Evolutionary conservation across 1,140 invertebrate species (phyloP), one percentile per base, ranked within the genome.

Genomic region (Sarcophaga bullata): DNA sequence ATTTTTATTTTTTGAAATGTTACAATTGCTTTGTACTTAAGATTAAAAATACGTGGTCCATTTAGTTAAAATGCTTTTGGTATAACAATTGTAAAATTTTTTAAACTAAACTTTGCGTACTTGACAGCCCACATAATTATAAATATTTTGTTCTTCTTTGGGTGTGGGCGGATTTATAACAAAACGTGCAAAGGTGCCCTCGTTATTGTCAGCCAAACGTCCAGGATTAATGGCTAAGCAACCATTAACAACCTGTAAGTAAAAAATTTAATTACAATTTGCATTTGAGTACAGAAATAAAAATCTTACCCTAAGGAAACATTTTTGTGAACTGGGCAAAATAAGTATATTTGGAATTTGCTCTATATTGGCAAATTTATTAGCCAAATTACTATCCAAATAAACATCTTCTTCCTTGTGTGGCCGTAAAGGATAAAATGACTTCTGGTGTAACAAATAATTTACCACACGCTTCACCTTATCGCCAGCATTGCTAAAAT

Each of bases 211-310:
- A 0, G 93, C 92, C 62, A 97, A 87, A 83, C 93, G 92, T 85
- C 96, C 96, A 0, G 97, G 96, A 92, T 98, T 98, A 7, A 98
- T 90, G 9, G 96, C 94, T 25, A 97, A 90, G 85, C 95, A 95
- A 6, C 94, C 94, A 84, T 94, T 92, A 15, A 96, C 92, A 83
- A 94, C 90, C 94, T 96, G 89, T 9, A 91, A 91, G 83, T 48
- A 75, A 47, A 19, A 25, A 37, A 37, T 11, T 19, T 73, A 73
- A 37, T 9, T 73, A 37, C 6, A 37, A 25, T 73, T 73, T 37
- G 13, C 3, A 73, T 73, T 73, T 58, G 11, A 58, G 9, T 1
- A 6, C 17, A 73, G 6, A 3, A 75, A n/a, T 37, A 37, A 4
- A 37, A 37, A 37, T 37, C 81, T 88, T 90, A 95, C 95, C 92